Evolutionary conservation across 2,888 invertebrate species (phyloP).

Genomic region (Carcina quercana): DNA sequence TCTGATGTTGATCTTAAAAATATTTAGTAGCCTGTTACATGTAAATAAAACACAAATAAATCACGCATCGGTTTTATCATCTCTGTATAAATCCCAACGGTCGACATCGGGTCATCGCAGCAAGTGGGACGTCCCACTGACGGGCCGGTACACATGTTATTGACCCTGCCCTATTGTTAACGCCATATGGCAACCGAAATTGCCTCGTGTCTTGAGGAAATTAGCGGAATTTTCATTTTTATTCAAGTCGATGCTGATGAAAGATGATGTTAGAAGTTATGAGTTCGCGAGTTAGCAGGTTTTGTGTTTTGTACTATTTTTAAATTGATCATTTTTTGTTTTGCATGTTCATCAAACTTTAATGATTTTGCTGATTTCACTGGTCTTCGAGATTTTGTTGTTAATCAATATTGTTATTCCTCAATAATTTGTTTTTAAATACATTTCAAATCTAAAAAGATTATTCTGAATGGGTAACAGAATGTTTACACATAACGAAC

Average conservation of each 20-base stretch:
- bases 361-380: too few species aligned
- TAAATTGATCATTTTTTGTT: slow-evolving; percentile 1
- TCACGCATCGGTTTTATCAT: slow-evolving; percentile 22
- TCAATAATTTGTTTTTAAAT: too few species aligned
- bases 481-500: too few species aligned
- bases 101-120: slow-evolving; percentile 46
- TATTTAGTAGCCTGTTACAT: neutral
- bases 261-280: slow-evolving; percentile 19
- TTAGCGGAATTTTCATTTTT: slow-evolving; percentile 35
- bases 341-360: slow-evolving; percentile 3
- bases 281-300: slow-evolving; percentile 19
- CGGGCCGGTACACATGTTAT: slow-evolving; percentile 60
- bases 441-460: too few species aligned
- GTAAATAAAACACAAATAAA: slow-evolving; percentile 3
- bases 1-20: too few species aligned
- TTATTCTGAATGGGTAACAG: too few species aligned
- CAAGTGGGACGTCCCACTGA: slow-evolving; percentile 61
- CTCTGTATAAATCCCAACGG: slow-evolving; percentile 36
- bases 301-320: slow-evolving; percentile 3
- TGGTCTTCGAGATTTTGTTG: too few species aligned
- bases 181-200: slow-evolving; percentile 59
- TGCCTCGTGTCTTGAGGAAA: slow-evolving; percentile 38
- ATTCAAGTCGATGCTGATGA: slow-evolving; percentile 18
- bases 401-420: too few species aligned
- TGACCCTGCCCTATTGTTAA: slow-evolving; percentile 67